Percentiles rank a stretch among this genome's conserved stretches.
Evolutionary conservation across 2,797 vertebrate species (phyloP).

Genomic region (Anas bahamensis): DNA sequence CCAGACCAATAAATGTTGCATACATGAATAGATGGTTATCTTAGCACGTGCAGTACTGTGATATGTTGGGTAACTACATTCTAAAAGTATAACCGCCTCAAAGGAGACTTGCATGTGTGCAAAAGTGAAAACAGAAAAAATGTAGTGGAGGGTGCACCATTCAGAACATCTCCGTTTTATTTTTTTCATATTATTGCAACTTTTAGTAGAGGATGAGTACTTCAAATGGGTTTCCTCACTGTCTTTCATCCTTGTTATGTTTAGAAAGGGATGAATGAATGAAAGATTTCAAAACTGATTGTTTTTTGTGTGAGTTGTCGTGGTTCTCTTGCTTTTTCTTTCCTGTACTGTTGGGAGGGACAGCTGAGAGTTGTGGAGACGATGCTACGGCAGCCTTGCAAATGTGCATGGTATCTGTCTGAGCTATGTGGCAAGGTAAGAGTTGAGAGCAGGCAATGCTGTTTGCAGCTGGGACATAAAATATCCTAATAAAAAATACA

Average conservation of each 20-base stretch:
- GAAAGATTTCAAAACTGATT: background rate
- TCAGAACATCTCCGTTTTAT: background rate
- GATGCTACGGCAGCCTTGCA: background rate
- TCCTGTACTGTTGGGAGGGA: background rate
- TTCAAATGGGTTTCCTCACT: background rate
- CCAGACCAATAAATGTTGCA: background rate
- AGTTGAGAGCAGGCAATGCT: background rate
- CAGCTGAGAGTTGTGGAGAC: background rate
- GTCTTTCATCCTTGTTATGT: background rate
- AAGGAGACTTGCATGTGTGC: background rate
- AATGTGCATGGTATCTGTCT: background rate
- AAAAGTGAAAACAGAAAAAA: background rate
- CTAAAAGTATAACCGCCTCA: background rate
- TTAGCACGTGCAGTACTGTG: background rate
- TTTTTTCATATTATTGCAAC: background rate
- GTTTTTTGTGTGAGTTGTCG: background rate
- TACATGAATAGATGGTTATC: background rate
- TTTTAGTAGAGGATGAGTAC: background rate
- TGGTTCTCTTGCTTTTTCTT: background rate
- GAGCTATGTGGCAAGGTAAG: background rate
- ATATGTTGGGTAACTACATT: background rate
- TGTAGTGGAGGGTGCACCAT: background rate
- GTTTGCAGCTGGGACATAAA: background rate
- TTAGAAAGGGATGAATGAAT: background rate
- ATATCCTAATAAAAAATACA: background rate